A percentile compares a stretch with the other conserved stretches of the same genome.
Conservation (phyloP, 2,113 vertebrate genomes). For the Papio anubis region DNA sequence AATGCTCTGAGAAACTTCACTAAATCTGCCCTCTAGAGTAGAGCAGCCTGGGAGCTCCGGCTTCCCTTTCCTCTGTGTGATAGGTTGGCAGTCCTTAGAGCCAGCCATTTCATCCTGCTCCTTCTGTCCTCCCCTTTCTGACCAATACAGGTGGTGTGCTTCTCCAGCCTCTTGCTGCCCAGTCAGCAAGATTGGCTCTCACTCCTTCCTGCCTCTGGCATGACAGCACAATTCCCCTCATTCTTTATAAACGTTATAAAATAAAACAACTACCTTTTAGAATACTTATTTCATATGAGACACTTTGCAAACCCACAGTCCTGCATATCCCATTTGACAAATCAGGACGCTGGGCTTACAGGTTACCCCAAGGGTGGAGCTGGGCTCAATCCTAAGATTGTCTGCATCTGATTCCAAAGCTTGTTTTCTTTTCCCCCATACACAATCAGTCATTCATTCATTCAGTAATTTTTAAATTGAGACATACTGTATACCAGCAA, state of each 20-base stretch:
- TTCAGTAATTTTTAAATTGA: neutral
- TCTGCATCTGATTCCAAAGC: neutral
- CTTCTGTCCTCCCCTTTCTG: neutral
- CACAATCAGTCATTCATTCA: neutral
- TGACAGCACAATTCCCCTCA: neutral
- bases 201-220: neutral
- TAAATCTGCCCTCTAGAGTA: neutral
- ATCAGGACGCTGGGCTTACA: neutral
- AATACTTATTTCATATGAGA: neutral
- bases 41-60: neutral
- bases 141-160: fast-evolving
- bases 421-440: neutral
- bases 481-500: neutral
- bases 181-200: neutral
- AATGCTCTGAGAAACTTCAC: neutral
- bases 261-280: neutral
- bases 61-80: neutral
- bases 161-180: neutral
- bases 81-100: neutral
- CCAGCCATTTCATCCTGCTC: too few relatives aligned
- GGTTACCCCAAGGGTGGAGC: neutral
- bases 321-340: neutral
- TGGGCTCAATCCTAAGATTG: neutral
- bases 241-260: neutral
- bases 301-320: neutral